These are phyloP conservation scores for Ivindomyrus marchei DNA, from an alignment of 2,113 vertebrate species.

Conservation along the genomic window DNA sequence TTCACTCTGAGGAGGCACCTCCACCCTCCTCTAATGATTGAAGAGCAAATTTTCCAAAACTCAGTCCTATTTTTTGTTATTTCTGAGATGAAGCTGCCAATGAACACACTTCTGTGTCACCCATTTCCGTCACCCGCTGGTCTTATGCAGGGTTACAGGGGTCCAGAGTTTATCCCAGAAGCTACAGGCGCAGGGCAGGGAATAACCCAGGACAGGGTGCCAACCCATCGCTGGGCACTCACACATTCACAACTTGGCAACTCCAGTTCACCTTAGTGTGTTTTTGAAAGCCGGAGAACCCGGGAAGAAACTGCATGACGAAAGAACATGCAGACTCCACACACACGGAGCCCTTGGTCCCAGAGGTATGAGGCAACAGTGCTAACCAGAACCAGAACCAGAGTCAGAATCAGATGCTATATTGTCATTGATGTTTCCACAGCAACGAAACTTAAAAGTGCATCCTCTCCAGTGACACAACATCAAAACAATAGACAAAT, in stretches of 20 bases:
- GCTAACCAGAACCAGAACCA: background rate
- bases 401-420: no score
- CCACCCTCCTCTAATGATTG: background rate
- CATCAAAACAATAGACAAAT: no score
- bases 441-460: no score
- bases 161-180: background rate
- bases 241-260: background rate
- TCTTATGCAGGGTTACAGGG: background rate
- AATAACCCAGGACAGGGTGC: background rate
- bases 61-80: background rate
- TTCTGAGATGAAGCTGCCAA: background rate
- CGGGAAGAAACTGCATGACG: background rate
- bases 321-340: background rate
- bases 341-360: background rate
- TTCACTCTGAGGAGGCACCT: background rate
- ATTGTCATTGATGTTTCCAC: no score
- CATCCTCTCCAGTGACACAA: no score
- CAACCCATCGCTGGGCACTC: background rate
- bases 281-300: background rate
- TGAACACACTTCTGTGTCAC: background rate
- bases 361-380: background rate
- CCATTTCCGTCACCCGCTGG: background rate
- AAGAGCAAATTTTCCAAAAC: background rate
- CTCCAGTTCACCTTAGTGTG: background rate
- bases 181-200: background rate